phyloP scores from a whole-genome alignment of 23 tunicate genomes.

The Ascidia mentula region DNA sequence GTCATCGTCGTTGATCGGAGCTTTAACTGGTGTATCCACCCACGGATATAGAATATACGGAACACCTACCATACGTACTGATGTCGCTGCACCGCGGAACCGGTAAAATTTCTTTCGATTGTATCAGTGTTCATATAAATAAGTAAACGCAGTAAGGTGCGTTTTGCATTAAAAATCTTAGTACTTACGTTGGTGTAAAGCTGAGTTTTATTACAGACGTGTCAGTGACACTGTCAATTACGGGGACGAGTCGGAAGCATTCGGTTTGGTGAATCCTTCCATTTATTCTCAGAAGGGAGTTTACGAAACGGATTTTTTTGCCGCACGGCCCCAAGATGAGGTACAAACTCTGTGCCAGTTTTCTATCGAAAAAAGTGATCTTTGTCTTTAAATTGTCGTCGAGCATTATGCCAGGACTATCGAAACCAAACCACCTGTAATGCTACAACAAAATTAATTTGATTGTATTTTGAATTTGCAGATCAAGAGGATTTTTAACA shows the following conservation, averaged over 20 bases:
- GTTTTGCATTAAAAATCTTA: constrained; percentile 59
- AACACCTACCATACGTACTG: constrained; percentile 71
- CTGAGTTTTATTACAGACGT: constrained; percentile 51
- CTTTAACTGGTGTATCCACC: constrained; percentile 48
- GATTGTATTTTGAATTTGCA: constrained; percentile 14
- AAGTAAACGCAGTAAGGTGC: constrained; percentile 84
- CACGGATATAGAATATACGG: constrained; percentile 66
- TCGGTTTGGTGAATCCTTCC: constrained; percentile 71
- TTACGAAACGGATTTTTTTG: constrained; percentile 74
- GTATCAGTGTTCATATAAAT: constrained; percentile 71
- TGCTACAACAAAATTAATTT: too few species aligned
- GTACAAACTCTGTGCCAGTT: constrained; percentile 28
- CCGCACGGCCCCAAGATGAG: constrained; percentile 72
- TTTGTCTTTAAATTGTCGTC: background rate
- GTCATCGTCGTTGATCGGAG: constrained; percentile 84
- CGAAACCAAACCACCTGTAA: background rate
- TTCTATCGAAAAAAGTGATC: too few species aligned
- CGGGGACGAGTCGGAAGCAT: constrained; percentile 90
- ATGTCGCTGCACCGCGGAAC: constrained; percentile 57
- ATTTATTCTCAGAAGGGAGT: constrained; percentile 73
- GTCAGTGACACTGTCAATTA: constrained; percentile 80
- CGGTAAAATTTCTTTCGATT: constrained; percentile 40
- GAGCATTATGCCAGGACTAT: background rate
- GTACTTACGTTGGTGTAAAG: too few species aligned
- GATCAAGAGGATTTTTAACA: constrained; percentile 72